Conservation (phyloP, 2,888 invertebrate genomes). For the Phoronis australis region DNA sequence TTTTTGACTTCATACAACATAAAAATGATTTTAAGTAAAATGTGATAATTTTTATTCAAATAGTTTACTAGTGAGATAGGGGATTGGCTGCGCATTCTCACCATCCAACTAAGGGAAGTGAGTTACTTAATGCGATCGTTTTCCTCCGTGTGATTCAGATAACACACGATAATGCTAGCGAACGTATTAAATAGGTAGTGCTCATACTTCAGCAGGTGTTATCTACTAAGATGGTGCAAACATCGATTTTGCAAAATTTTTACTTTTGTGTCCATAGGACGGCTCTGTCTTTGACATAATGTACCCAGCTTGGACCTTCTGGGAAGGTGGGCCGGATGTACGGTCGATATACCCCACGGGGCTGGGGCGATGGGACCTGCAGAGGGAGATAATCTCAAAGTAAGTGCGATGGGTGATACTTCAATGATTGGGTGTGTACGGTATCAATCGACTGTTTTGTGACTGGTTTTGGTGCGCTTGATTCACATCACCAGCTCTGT, state of each 20-base stretch:
- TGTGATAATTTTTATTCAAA: not conserved
- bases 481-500: too few relatives aligned
- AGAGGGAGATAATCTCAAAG: constrained; percentile 66
- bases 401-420: too few relatives aligned
- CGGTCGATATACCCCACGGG: constrained; percentile 81
- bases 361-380: constrained; percentile 87
- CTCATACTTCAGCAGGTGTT: not conserved
- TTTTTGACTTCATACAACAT: too few relatives aligned
- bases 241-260: not conserved
- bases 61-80: too few relatives aligned
- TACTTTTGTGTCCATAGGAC: too few relatives aligned
- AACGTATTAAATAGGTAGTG: not conserved
- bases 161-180: not conserved
- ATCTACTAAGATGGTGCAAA: constrained; percentile 23
- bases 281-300: too few relatives aligned
- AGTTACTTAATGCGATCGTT: not conserved
- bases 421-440: too few relatives aligned
- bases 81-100: too few relatives aligned
- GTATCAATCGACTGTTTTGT: too few relatives aligned
- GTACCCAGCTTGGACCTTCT: constrained; percentile 93
- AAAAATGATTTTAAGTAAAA: too few relatives aligned
- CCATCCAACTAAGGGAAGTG: too few relatives aligned
- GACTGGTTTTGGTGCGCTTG: too few relatives aligned
- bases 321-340: constrained; percentile 97
- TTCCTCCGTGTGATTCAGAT: not conserved